Conservation (phyloP, 2,113 vertebrate genomes). For the Synodontis membranacea region DNA sequence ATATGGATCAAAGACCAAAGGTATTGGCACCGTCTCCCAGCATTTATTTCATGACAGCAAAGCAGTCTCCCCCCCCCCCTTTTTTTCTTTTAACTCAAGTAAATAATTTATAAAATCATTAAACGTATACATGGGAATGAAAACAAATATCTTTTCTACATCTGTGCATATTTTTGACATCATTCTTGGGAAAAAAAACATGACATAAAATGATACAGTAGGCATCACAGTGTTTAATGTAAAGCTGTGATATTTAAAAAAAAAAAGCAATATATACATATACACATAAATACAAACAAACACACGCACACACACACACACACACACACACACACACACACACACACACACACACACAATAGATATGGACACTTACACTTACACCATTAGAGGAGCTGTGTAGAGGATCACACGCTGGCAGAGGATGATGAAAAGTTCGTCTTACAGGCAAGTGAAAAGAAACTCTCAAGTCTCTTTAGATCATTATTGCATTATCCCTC, state of each 20-base stretch:
- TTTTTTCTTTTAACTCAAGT: background rate
- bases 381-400: no score
- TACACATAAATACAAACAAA: background rate
- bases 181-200: background rate
- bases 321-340: background rate
- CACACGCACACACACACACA: background rate
- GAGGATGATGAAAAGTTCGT: no score
- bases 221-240: no score
- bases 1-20: background rate
- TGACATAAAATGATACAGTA: background rate
- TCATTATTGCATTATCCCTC: no score
- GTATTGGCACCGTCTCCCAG: background rate
- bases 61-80: no score
- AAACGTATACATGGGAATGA: background rate
- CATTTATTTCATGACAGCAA: background rate
- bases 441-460: no score
- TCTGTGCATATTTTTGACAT: background rate
- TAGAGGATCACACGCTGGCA: no score
- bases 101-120: background rate
- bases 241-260: background rate
- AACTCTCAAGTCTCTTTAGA: no score
- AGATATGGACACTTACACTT: background rate
- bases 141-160: background rate
- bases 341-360: background rate
- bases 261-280: background rate